Percentiles rank a stretch among this genome's conserved stretches.
Conservation (phyloP, 2,888 invertebrate species). For the Gisinianus flammeolus region DNA sequence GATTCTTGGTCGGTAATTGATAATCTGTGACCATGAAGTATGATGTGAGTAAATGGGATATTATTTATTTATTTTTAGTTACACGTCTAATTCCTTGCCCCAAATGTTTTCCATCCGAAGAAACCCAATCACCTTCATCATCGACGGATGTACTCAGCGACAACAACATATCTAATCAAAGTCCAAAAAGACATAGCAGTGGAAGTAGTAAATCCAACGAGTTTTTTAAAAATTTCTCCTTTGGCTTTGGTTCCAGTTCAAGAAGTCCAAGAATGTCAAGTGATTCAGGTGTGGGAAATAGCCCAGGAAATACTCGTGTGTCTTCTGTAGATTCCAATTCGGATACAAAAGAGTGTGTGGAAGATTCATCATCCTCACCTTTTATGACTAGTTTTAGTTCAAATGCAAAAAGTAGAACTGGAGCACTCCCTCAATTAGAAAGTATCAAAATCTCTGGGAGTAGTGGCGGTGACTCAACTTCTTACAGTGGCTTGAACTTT, state of each 20-base stretch:
- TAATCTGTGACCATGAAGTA: no score
- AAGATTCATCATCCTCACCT: conserved; percentile 38
- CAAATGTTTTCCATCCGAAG: conserved; percentile 70
- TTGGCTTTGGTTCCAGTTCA: conserved; percentile 48
- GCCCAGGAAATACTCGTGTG: conserved; percentile 54
- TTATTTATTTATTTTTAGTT: no score
- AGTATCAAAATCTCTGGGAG: conserved; percentile 48
- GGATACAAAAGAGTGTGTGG: conserved; percentile 47
- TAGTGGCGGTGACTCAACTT: conserved; percentile 45
- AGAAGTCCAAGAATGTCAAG: conserved; percentile 58
- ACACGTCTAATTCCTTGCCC: conserved; percentile 93
- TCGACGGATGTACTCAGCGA: conserved; percentile 28
- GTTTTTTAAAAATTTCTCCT: conserved; percentile 48
- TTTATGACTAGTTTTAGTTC: conserved; percentile 43
- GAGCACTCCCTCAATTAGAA: conserved; percentile 47
- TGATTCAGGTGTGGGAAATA: conserved; percentile 58
- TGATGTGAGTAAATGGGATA: no score
- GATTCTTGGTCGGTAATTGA: no score
- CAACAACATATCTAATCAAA: not conserved
- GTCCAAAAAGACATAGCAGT: conserved; percentile 39
- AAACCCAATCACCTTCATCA: conserved; percentile 31
- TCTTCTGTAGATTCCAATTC: conserved; percentile 56
- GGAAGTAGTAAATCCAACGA: conserved; percentile 49
- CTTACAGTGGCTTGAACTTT: conserved; percentile 56
- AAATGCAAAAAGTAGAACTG: conserved; percentile 53